Percentiles rank a stretch among this genome's conserved stretches.
phyloP scores from a whole-genome alignment of 2,797 vertebrate genomes.

The Crax fasciolata region DNA sequence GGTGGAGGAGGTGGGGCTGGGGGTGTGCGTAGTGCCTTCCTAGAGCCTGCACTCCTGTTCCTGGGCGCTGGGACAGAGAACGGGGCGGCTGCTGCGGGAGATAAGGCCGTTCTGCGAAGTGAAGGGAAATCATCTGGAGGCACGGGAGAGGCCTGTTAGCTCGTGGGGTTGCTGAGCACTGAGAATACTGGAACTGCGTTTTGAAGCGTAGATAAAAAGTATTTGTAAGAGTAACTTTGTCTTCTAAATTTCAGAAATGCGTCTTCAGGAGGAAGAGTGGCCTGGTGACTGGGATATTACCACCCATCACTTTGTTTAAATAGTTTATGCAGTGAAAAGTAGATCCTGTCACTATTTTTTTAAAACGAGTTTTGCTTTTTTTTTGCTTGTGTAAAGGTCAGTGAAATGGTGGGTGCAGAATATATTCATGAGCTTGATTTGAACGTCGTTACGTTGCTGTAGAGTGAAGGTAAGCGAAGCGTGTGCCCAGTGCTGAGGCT shows the following conservation, averaged over 20 bases:
- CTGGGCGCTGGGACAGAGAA: neutral
- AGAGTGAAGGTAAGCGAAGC: neutral
- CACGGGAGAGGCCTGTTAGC: neutral
- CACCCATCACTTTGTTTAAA: neutral
- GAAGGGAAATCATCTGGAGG: neutral
- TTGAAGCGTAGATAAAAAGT: neutral
- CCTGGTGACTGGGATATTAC: neutral
- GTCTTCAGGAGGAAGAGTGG: neutral
- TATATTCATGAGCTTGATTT: neutral
- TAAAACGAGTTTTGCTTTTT: neutral
- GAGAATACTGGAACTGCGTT: neutral
- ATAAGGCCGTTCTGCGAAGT: conserved; percentile 41
- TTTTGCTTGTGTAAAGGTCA: neutral
- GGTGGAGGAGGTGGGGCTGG: neutral
- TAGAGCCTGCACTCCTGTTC: conserved; percentile 40
- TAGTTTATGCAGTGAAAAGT: neutral
- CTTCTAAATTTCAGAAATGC: neutral
- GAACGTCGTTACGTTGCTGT: neutral
- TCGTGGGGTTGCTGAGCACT: neutral
- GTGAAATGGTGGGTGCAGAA: neutral
- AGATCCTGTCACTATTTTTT: neutral
- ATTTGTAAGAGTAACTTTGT: neutral
- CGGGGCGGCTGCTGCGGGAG: neutral
- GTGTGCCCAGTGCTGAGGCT: neutral
- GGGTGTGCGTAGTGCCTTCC: neutral